Evolutionary conservation across 2,113 vertebrate genomes (phyloP), one percentile per base, ranked within the genome.

Genomic region (Brachypodius melanocephalos): DNA sequence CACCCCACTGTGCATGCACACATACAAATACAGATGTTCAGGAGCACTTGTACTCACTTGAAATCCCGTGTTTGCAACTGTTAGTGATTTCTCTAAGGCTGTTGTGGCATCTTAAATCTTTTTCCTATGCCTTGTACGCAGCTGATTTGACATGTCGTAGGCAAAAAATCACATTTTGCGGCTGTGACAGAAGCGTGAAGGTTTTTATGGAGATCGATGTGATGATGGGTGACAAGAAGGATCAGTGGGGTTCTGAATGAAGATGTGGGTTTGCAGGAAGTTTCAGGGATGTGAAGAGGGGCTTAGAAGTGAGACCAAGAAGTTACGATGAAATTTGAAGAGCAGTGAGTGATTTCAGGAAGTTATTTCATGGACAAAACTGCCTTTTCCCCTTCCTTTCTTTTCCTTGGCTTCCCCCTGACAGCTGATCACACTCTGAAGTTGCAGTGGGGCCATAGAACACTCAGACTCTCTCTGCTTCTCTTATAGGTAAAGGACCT

Each of bases 11-110:
- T 85, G 93, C 32, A 1, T 17, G 40, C 63, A 82, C 74, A 48
- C 28, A 8, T 32, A 68, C 52, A 81, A 67, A 91, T 85, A 75
- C 96, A 96, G 96, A 95, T 96, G 96, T 96, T 96, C 81, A 69
- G 21, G 18, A 91, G 54, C 78, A 61, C 87, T 92, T 93, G 45
- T 8, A 32, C 65, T 90, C 78, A 17, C 51, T 90, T 55, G n/a
- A 43, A 91, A 85, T 63, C 51, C n/a, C 0, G 0, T 38, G 59
- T 77, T 90, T 90, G 69, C 88, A 89, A 77, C 68, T 72, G 75
- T 90, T 93, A 80, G 72, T 48, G 55, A 43, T 74, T 93, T 86
- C 76, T 93, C 65, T 77, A 46, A 67, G 80, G 61, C 61, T 93
- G 38, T 66, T 65, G 59, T 43, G 32, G 52, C 52, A 81, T 52